Conservation (phyloP, 2,113 vertebrate species). For the Dendrocopos noguchii region DNA sequence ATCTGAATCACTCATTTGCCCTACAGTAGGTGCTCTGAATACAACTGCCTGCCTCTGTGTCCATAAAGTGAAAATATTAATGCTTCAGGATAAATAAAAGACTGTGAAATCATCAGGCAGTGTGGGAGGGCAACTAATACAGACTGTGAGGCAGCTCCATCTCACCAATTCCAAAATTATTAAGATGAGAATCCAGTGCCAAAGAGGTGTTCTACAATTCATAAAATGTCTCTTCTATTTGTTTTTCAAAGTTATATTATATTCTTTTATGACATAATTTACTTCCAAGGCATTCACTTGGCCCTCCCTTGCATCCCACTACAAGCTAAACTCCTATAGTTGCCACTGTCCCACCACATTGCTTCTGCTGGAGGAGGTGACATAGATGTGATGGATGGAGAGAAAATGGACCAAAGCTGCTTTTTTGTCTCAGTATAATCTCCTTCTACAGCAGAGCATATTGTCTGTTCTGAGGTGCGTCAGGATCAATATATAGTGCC, state of each 20-base stretch:
- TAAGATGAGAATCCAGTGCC: background rate
- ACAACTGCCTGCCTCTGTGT: background rate
- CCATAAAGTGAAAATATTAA: background rate
- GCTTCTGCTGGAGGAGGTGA: background rate
- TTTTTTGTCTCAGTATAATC: background rate
- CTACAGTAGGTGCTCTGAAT: conserved; percentile 9
- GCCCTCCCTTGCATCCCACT: background rate
- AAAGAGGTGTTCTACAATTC: background rate
- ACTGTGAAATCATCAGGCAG: background rate
- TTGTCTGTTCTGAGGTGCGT: background rate
- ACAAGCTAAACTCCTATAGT: background rate
- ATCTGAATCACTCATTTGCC: background rate
- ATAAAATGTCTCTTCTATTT: background rate
- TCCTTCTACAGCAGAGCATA: background rate
- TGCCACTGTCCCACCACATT: background rate
- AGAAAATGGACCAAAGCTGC: background rate
- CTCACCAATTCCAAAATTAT: background rate
- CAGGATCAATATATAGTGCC: background rate
- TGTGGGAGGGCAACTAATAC: background rate
- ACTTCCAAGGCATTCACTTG: background rate
- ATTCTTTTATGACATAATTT: background rate
- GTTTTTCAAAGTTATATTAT: background rate
- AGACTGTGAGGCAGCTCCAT: background rate
- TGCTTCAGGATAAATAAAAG: conserved; percentile 17
- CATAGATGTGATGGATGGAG: background rate